Base-by-base conservation (phyloP, 2,113 vertebrate species). In the Cheilinus undulatus region DNA sequence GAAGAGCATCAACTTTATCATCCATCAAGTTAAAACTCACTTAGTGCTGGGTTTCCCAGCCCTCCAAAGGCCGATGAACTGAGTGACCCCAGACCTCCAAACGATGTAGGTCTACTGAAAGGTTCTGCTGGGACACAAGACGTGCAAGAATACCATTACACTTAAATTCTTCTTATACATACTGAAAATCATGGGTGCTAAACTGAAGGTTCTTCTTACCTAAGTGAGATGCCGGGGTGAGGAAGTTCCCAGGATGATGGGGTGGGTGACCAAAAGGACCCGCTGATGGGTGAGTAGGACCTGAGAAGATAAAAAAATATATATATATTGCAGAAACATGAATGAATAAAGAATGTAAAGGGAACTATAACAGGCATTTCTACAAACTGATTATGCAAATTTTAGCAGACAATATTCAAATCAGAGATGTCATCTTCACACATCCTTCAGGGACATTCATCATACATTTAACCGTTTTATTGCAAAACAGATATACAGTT, bases 21-120 rank as follows among this genome's bases (percentile, higher is more conserved):
- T 57, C 61, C 38, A 48, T 66, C 32, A 78, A 87, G 84, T 80
- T 78, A 14, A 73, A 94, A 98, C 97, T 99, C 93, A 98, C 97
- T 98, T 90, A 98, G 95, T 93, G 97, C 94, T 49, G 97, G 97
- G 89, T 99, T 99, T 68, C 97, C 97, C 51, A 99, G 95, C 76
- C 97, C 97, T 70, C 97, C 97, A 43, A 99, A 99, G 87, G 97
- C 97, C 24, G 96, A 97, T 64, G 96, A 95, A 64, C 97, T 96
- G 76, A 99, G 95, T 1, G 97, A 88, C 3, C 95, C 96, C 17
- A 99, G 95, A 53, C 97, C 95, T 7, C 95, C 95, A 91, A 99
- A 99, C 0, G 96, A 95, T 3, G 95, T 66, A 0, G 97, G 95
- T 66, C 97, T 91, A 62, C 94, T 94, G 91, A 99, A 99, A 68